phyloP scores from a whole-genome alignment of 2,797 vertebrate genomes.

The Sebastes taczanowskii region DNA sequence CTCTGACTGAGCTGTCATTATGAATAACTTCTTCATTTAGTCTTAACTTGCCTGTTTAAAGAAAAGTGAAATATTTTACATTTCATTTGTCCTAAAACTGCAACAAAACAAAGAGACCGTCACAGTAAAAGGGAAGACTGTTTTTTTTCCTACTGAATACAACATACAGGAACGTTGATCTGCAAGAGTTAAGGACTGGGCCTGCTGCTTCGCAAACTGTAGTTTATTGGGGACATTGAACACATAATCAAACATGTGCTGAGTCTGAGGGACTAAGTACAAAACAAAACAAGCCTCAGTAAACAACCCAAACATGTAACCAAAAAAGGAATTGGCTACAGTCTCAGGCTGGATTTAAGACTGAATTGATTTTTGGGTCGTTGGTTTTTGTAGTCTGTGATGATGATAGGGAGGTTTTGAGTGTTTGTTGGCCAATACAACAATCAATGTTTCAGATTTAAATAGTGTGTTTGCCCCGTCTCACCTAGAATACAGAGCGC shows the following conservation, averaged over 20 bases:
- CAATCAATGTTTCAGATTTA: background rate
- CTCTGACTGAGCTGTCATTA: background rate
- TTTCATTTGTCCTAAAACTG: background rate
- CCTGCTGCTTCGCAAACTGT: constrained; percentile 2
- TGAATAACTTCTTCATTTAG: background rate
- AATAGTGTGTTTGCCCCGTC: background rate
- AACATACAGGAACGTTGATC: background rate
- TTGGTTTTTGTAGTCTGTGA: background rate
- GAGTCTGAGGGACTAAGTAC: background rate
- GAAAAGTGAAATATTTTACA: background rate
- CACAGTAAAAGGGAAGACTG: background rate
- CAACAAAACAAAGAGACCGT: background rate
- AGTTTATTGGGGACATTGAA: background rate
- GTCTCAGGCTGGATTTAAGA: background rate
- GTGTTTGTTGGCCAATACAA: background rate
- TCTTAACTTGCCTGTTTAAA: background rate
- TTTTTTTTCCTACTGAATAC: background rate
- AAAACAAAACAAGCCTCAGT: constrained; percentile 11
- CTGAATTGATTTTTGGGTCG: background rate
- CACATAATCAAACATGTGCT: background rate
- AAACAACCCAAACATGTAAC: constrained; percentile 16
- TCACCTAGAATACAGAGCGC: background rate
- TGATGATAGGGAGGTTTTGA: background rate
- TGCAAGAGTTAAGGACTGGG: background rate
- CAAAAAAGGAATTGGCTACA: constrained; percentile 11